Evolutionary conservation across 2,888 invertebrate species (phyloP), one percentile per base, ranked within the genome.

Genomic region (Euzophera pinguis): DNA sequence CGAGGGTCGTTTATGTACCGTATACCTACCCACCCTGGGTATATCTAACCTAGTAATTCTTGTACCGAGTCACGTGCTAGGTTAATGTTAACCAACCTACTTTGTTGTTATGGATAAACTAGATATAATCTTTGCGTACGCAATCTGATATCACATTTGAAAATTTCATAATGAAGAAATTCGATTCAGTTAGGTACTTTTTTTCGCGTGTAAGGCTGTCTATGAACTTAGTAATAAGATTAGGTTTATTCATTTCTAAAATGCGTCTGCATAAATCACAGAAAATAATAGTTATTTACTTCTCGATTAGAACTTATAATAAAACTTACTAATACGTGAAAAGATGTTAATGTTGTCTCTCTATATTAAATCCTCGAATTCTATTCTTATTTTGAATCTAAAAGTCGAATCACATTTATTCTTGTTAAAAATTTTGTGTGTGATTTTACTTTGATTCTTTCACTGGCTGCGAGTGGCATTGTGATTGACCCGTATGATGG

Each of bases 61-160:
- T 52, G 42, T 53, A 51, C 50, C 60, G 53, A 63, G 67, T 72
- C 72, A 72, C 72, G 73, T 64, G 53, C 58, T 56, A 55, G 51
- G 58, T 56, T 69, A 69, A 69, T 66, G 65, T 63, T 59, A 60
- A 63, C 55, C 42, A 12, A 38, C 54, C 60, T 60, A 64, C 57
- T 57, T 59, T 54, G 58, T 58, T 63, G 59, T 59, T 62, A 60
- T 54, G 56, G 53, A 55, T 57, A 55, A 61, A 56, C 55, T 61
- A 56, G 52, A 56, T 61, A 56, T 61, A 60, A 62, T 57, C 60
- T 52, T 55, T 50, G 53, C 34, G 22, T 39, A 49, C 12, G 41
- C 12, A 12, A 43, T 43, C 27, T 35, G 43, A 51, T 17, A 39
- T 32, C 13, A 10, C 32, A 10, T 29, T 34, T 39, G 13, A 14